phyloP scores from a whole-genome alignment of 2,888 invertebrate species.

The Tachina lurida region DNA sequence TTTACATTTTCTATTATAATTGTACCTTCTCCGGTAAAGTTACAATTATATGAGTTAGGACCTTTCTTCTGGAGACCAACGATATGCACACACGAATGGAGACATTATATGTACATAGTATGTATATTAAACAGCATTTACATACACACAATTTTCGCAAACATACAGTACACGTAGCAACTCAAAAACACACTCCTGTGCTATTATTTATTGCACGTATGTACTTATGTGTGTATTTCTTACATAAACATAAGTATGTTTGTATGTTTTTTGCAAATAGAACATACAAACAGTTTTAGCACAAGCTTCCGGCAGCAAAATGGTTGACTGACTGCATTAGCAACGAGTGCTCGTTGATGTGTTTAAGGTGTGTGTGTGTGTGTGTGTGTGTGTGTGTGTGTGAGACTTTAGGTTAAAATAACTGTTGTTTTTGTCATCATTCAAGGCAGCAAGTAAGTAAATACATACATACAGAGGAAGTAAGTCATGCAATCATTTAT shows the following conservation, averaged over 20 bases:
- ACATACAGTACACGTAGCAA: background rate
- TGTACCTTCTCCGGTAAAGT: too few relatives aligned
- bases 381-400: background rate
- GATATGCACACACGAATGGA: too few relatives aligned
- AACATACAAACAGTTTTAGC: conserved; percentile 23
- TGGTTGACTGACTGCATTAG: conserved; percentile 37
- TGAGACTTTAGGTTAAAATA: conserved; percentile 11
- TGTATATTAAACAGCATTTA: too few relatives aligned
- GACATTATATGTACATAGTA: background rate
- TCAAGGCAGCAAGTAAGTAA: conserved; percentile 31
- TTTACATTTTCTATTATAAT: too few relatives aligned
- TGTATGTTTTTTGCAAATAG: background rate
- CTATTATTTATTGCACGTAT: background rate
- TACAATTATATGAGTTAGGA: too few relatives aligned
- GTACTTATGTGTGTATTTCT: background rate
- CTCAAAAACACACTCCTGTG: background rate
- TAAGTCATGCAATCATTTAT: conserved; percentile 27
- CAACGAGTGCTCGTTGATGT: background rate
- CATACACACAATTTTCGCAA: background rate
- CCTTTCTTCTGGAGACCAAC: too few relatives aligned
- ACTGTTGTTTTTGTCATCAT: conserved; percentile 38
- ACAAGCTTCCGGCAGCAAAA: conserved; percentile 38
- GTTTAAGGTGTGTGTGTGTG: background rate
- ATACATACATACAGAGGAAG: conserved; percentile 36
- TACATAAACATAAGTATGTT: background rate